Conservation (phyloP, 2,888 invertebrate genomes). For the Marronus borbonicus region DNA sequence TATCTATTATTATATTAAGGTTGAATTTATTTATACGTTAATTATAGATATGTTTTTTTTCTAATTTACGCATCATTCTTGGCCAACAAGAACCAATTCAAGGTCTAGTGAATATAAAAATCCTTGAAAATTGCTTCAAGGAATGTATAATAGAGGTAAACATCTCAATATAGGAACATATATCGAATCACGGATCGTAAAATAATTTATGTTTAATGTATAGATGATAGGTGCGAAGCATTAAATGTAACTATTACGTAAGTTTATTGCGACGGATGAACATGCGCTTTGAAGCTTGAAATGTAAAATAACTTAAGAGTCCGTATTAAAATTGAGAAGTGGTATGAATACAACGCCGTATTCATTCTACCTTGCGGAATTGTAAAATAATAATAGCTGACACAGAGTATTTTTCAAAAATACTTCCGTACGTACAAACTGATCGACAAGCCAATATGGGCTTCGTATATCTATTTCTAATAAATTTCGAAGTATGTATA, state of each 20-base stretch:
- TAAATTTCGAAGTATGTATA: too few species aligned
- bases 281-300: too few species aligned
- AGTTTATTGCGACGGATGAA: background rate
- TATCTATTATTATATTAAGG: background rate
- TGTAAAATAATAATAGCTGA: too few species aligned
- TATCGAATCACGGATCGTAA: too few species aligned
- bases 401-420: too few species aligned
- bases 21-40: background rate
- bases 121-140: background rate
- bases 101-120: background rate
- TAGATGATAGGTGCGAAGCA: background rate
- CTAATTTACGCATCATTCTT: background rate
- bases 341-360: too few species aligned
- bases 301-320: too few species aligned
- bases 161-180: background rate
- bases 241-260: background rate
- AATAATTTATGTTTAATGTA: background rate
- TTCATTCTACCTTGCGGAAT: too few species aligned
- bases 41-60: background rate
- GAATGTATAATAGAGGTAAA: background rate
- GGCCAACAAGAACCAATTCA: background rate
- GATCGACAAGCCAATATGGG: too few species aligned
- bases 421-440: too few species aligned
- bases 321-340: too few species aligned
- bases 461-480: too few species aligned